Evolutionary conservation across 1,140 invertebrate species (phyloP).

Genomic region (Zophobas morio): DNA sequence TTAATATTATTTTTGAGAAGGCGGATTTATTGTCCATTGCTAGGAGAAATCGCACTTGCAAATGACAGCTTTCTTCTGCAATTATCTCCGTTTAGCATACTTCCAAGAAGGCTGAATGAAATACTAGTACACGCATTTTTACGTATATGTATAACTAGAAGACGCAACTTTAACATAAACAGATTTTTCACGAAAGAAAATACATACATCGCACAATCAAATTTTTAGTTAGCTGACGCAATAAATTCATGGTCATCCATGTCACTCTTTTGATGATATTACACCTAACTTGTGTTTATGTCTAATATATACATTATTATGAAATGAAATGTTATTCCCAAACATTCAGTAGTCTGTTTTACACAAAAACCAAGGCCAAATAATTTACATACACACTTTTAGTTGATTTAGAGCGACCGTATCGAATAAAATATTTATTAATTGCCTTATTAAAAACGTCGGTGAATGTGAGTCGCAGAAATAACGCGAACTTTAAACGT

Average conservation of each 20-base stretch:
- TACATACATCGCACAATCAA: no score
- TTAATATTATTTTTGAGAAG: not conserved
- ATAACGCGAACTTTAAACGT: not conserved
- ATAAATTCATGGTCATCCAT: not conserved
- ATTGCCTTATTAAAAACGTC: slow-evolving; percentile 3
- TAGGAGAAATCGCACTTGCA: not conserved
- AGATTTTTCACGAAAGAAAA: no score
- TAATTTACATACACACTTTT: not conserved
- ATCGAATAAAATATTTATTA: not conserved
- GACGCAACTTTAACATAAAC: no score
- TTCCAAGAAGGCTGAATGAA: not conserved
- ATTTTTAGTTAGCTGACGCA: not conserved
- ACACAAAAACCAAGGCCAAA: not conserved
- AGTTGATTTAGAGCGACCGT: not conserved
- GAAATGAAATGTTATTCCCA: not conserved
- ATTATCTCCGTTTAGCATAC: not conserved
- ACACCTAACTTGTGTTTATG: not conserved
- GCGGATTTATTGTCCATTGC: not conserved
- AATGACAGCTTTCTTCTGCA: not conserved
- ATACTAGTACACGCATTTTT: not conserved
- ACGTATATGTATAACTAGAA: no score
- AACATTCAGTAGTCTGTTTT: not conserved
- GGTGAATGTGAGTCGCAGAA: not conserved
- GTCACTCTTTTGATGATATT: not conserved
- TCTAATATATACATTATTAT: not conserved